A percentile compares a stretch with the other conserved stretches of the same genome.
These are phyloP conservation scores for Hermetia illucens DNA, from an alignment of 1,140 invertebrate species.

Conservation along the genomic window DNA sequence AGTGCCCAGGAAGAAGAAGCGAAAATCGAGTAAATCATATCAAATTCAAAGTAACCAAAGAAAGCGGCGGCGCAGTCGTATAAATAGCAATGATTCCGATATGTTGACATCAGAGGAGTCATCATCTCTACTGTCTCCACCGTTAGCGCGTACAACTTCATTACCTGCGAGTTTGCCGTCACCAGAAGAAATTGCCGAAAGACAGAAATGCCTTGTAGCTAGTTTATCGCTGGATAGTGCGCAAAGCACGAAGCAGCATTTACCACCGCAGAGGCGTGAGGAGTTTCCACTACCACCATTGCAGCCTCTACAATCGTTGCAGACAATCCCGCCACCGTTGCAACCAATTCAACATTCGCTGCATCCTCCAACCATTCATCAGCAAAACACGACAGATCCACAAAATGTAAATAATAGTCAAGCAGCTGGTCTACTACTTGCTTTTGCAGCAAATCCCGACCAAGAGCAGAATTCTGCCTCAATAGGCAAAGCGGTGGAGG, in stretches of 20 bases:
- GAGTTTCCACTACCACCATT: constrained; percentile 2
- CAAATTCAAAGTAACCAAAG: constrained; percentile 27
- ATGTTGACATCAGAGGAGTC: constrained; percentile 54
- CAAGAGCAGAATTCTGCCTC: constrained; percentile 15
- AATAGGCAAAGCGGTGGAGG: background rate
- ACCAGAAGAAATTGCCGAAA: too few relatives aligned
- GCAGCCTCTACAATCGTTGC: constrained; percentile 2
- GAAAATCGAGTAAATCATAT: constrained; percentile 16
- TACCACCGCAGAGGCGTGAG: too few relatives aligned
- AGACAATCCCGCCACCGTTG: too few relatives aligned
- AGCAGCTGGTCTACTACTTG: constrained; percentile 42
- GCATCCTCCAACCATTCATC: too few relatives aligned
- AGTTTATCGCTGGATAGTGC: too few relatives aligned
- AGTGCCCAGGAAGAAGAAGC: constrained; percentile 20
- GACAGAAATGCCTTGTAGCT: too few relatives aligned
- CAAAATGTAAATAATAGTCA: constrained; percentile 17
- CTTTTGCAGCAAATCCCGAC: constrained; percentile 44
- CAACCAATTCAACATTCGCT: too few relatives aligned
- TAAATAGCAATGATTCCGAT: constrained; percentile 61
- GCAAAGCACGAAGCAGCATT: too few relatives aligned
- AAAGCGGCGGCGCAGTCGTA: constrained; percentile 40
- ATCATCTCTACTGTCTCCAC: constrained; percentile 37
- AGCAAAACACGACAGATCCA: too few relatives aligned
- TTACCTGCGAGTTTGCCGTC: too few relatives aligned
- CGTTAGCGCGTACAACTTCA: too few relatives aligned